These are phyloP conservation scores for Monopterus albus DNA, from an alignment of 2,113 vertebrate genomes.

Conservation along the genomic window DNA sequence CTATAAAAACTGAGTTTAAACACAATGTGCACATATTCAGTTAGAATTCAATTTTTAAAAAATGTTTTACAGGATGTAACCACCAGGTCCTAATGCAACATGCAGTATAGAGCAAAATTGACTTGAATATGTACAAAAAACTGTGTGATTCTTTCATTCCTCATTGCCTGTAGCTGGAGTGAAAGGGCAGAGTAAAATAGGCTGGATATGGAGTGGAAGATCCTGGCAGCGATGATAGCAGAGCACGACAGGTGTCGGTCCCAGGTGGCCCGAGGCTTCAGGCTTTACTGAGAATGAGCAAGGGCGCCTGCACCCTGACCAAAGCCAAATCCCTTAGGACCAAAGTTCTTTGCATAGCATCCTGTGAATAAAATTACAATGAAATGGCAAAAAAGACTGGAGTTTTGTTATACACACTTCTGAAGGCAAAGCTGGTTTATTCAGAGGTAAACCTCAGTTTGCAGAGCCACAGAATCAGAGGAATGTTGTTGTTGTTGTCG, in stretches of 20 bases:
- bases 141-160: constrained; percentile 4
- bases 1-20: background rate
- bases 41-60: no score
- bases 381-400: background rate
- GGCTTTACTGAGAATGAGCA: constrained; percentile 89
- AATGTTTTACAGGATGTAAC: no score
- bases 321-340: constrained; percentile 96
- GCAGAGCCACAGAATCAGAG: background rate
- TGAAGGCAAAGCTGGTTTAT: background rate
- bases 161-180: constrained; percentile 29
- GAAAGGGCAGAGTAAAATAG: constrained; percentile 18
- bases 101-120: background rate
- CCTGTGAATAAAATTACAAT: constrained; percentile 76
- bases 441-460: background rate
- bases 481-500: background rate
- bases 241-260: constrained; percentile 2
- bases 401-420: background rate
- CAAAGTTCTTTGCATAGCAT: constrained; percentile 97
- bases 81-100: constrained; percentile 5
- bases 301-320: constrained; percentile 94
- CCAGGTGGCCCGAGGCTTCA: background rate
- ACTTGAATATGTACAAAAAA: background rate
- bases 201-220: constrained; percentile 22
- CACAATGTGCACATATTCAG: background rate
- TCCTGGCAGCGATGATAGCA: constrained; percentile 26